A percentile compares a stretch with the other conserved stretches of the same genome.
Conservation (phyloP, 2,113 vertebrate species). For the Pachypanchax playfairii region DNA sequence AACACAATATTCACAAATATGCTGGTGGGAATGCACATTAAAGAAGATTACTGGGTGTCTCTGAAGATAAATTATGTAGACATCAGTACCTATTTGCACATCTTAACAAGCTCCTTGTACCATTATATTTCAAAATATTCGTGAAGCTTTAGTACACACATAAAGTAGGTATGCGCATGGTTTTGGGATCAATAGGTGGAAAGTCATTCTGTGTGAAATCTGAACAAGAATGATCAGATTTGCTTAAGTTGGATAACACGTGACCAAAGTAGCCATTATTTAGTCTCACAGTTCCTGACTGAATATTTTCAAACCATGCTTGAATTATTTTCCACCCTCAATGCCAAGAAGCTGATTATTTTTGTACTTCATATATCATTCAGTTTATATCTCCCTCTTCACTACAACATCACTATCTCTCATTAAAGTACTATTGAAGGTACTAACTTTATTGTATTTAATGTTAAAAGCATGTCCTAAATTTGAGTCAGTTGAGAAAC, state of each 20-base stretch:
- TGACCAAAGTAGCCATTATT: constrained; percentile 81
- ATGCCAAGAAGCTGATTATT: constrained; percentile 84
- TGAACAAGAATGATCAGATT: constrained; percentile 48
- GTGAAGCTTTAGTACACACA: constrained; percentile 43
- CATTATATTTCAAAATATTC: constrained; percentile 40
- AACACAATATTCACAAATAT: too few species aligned
- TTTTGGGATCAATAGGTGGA: constrained; percentile 47
- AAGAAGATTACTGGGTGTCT: constrained; percentile 5
- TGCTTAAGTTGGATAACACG: constrained; percentile 63
- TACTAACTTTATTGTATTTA: constrained; percentile 69
- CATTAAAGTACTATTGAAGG: constrained; percentile 58
- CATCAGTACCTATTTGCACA: constrained; percentile 39
- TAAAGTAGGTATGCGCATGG: constrained; percentile 64
- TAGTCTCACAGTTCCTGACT: constrained; percentile 67
- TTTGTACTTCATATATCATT: constrained; percentile 80
- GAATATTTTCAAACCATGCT: constrained; percentile 78
- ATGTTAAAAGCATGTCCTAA: constrained; percentile 76
- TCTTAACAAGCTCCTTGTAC: constrained; percentile 39
- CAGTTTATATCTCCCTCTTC: constrained; percentile 72
- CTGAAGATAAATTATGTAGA: constrained; percentile 22
- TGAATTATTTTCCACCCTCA: constrained; percentile 77
- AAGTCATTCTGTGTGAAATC: constrained; percentile 45
- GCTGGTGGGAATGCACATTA: constrained; percentile 20
- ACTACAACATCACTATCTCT: constrained; percentile 56
- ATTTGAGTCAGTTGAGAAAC: constrained; percentile 65